Percentiles rank a stretch among this genome's conserved stretches.
These are phyloP conservation scores for Magallana angulata DNA, from an alignment of 1,140 invertebrate species.

Conservation along the genomic window DNA sequence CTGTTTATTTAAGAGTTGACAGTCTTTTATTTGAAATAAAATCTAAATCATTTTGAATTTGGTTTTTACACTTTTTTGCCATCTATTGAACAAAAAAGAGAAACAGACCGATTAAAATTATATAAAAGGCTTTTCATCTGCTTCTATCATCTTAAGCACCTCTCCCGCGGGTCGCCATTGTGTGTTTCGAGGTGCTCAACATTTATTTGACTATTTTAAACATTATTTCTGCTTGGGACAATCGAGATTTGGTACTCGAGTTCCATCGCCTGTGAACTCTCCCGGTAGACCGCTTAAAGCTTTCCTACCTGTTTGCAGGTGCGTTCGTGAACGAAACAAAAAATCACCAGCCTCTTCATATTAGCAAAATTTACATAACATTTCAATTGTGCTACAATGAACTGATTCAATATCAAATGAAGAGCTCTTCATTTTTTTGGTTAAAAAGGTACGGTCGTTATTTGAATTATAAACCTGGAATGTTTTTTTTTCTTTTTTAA, in stretches of 20 bases:
- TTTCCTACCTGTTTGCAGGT: conserved; percentile 21
- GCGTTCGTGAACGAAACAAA: conserved; percentile 23
- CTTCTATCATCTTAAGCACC: conserved; percentile 19
- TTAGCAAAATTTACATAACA: conserved; percentile 38
- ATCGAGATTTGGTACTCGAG: conserved; percentile 1
- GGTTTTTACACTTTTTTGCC: conserved; percentile 31
- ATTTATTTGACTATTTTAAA: conserved; percentile 37
- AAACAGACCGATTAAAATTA: conserved; percentile 25
- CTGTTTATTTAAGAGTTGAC: conserved; percentile 1
- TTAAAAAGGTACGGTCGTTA: conserved; percentile 1
- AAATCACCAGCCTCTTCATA: conserved; percentile 14
- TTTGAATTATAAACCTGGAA: neutral
- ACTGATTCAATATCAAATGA: conserved; percentile 2
- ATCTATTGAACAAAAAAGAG: conserved; percentile 20
- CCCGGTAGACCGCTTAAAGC: neutral
- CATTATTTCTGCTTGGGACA: conserved; percentile 25
- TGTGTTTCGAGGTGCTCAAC: conserved; percentile 15
- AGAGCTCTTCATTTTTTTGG: conserved; percentile 7
- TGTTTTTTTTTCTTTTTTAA: neutral
- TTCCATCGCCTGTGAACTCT: conserved; percentile 1
- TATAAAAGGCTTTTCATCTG: conserved; percentile 19
- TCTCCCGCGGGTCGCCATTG: conserved; percentile 19
- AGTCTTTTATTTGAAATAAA: conserved; percentile 17
- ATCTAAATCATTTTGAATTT: conserved; percentile 5
- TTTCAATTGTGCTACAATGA: conserved; percentile 27